Percentiles rank a stretch among this genome's conserved stretches.
Evolutionary conservation across 2,113 vertebrate species (phyloP).

Genomic region (Halichoeres trimaculatus): DNA sequence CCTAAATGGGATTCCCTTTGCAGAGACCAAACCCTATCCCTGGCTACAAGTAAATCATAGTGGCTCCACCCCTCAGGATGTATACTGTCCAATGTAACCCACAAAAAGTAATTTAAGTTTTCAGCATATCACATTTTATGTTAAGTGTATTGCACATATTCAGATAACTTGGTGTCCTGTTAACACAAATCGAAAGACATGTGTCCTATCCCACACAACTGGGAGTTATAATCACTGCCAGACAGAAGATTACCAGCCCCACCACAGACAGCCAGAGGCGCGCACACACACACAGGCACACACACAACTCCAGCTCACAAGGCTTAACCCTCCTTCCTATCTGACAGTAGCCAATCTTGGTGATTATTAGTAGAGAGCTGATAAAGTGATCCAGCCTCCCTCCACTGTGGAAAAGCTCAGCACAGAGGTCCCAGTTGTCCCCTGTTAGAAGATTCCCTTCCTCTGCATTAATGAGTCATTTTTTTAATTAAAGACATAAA

Average conservation of each 20-base stretch:
- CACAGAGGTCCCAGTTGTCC: conserved; percentile 10
- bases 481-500: no score
- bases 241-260: not conserved
- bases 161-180: not conserved
- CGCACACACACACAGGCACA: conserved; percentile 9
- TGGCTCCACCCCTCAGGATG: no score
- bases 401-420: conserved; percentile 72
- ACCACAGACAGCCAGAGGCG: not conserved
- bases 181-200: not conserved
- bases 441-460: no score
- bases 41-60: no score
- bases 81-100: no score
- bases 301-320: not conserved
- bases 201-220: not conserved
- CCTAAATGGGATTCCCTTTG: no score
- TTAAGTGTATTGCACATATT: not conserved
- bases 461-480: no score
- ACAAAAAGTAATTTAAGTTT: no score
- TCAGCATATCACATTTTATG: no score
- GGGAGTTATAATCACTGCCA: conserved; percentile 22
- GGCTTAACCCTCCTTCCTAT: conserved; percentile 21
- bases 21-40: no score
- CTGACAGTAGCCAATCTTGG: conserved; percentile 37
- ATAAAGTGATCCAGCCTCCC: conserved; percentile 68
- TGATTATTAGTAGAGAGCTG: conserved; percentile 45